Conservation (phyloP, 2,797 vertebrate species). For the Scomberomorus guttatus region DNA sequence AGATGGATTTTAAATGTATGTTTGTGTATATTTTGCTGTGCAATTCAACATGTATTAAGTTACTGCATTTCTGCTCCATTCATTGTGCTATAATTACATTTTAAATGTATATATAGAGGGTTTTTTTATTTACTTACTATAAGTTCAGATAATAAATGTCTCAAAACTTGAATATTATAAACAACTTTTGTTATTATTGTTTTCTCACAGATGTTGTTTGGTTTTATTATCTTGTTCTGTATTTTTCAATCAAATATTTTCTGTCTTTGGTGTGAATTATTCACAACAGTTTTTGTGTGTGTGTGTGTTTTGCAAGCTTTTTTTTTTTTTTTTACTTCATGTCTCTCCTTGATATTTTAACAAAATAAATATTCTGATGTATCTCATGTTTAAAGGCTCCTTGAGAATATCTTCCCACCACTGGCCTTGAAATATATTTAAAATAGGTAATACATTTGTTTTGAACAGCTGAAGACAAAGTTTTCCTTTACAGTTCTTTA, state of each 20-base stretch:
- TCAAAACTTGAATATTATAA: conserved; percentile 26
- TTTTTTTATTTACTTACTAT: background rate
- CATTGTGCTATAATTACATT: conserved; percentile 3
- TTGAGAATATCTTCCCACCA: background rate
- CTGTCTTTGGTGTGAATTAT: conserved; percentile 20
- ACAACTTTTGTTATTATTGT: conserved; percentile 2
- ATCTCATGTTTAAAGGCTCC: background rate
- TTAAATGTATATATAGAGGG: background rate
- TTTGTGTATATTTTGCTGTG: conserved; percentile 43
- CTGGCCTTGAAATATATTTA: background rate
- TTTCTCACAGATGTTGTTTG: background rate
- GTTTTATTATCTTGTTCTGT: background rate
- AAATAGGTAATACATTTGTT: background rate
- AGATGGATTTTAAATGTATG: conserved; percentile 12
- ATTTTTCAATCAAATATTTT: conserved; percentile 8
- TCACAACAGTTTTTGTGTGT: background rate
- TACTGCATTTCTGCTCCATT: background rate
- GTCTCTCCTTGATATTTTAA: conserved; percentile 6
- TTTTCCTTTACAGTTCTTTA: background rate
- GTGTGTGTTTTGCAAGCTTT: background rate
- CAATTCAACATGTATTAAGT: conserved; percentile 12
- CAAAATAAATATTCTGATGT: conserved; percentile 37
- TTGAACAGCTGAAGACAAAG: background rate
- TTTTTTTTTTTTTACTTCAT: background rate
- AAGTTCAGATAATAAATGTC: background rate